phyloP scores from a whole-genome alignment of 2,113 vertebrate species.

The Setophaga petechia region DNA sequence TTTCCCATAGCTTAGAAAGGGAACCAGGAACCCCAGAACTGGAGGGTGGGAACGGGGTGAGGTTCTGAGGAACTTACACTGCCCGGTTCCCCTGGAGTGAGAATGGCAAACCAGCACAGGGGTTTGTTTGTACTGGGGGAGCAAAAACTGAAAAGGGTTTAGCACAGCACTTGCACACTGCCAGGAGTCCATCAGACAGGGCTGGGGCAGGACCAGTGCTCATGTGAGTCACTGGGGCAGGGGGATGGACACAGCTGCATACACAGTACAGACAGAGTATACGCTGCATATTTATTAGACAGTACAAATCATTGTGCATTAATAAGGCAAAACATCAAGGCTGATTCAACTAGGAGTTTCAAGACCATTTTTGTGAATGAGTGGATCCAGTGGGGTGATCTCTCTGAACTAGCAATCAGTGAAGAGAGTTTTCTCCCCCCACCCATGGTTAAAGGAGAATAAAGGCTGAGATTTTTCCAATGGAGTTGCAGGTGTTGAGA shows the following conservation, averaged over 20 bases:
- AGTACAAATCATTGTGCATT: constrained; percentile 89
- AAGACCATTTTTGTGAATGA: constrained; percentile 74
- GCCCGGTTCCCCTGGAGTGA: neutral
- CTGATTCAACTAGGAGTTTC: constrained; percentile 83
- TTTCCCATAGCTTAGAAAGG: neutral
- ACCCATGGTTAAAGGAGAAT: neutral
- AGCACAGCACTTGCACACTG: constrained; percentile 56
- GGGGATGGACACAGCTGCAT: constrained; percentile 70
- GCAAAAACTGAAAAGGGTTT: neutral
- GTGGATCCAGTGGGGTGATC: neutral
- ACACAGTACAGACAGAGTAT: constrained; percentile 77
- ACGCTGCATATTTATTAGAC: constrained; percentile 78
- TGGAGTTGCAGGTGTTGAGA: neutral
- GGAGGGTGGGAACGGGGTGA: neutral
- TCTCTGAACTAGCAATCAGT: neutral
- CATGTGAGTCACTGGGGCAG: constrained; percentile 33
- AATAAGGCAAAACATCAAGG: constrained; percentile 96
- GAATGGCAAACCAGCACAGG: neutral
- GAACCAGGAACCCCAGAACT: neutral
- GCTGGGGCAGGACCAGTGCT: constrained; percentile 62
- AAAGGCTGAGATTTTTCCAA: constrained; percentile 45
- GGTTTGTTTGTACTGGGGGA: neutral
- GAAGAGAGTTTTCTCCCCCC: neutral
- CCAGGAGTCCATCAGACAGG: constrained; percentile 33
- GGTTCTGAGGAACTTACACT: neutral